phyloP scores from a whole-genome alignment of 2,797 vertebrate genomes.

The Natrix natrix region DNA sequence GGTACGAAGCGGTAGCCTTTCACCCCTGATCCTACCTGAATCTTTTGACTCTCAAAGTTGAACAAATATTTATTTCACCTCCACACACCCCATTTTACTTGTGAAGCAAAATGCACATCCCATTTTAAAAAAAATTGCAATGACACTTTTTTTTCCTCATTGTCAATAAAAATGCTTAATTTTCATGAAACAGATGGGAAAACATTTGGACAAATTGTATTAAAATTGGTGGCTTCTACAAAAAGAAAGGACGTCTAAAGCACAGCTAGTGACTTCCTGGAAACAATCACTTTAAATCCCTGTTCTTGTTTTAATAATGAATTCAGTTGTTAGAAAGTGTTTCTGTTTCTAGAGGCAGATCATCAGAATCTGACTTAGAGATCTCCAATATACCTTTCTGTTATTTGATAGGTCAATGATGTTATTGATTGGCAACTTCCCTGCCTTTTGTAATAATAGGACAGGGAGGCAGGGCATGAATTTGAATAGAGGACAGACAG shows the following conservation, averaged over 20 bases:
- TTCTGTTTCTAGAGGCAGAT: conserved; percentile 36
- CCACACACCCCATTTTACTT: not conserved
- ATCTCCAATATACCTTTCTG: not conserved
- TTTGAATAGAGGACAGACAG: not conserved
- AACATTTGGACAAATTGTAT: conserved; percentile 73
- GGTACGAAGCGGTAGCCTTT: too few relatives aligned
- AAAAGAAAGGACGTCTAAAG: conserved; percentile 70
- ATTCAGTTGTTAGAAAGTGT: conserved; percentile 52
- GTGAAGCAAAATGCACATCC: not conserved
- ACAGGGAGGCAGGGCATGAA: not conserved
- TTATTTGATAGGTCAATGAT: too few relatives aligned
- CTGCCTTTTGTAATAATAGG: not conserved
- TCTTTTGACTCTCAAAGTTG: not conserved
- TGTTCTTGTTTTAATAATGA: conserved; percentile 33
- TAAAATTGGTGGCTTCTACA: conserved; percentile 64
- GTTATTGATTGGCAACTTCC: not conserved
- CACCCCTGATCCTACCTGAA: not conserved
- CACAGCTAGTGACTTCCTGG: conserved; percentile 61
- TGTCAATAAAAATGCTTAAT: conserved; percentile 71
- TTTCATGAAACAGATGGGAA: conserved; percentile 79
- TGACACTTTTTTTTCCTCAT: conserved; percentile 35
- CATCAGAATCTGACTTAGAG: not conserved
- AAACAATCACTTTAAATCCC: conserved; percentile 55
- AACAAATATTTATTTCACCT: not conserved
- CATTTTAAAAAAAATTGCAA: conserved; percentile 45